These are phyloP conservation scores for Mycalesis mineus DNA, from an alignment of 2,888 invertebrate genomes.

Conservation along the genomic window DNA sequence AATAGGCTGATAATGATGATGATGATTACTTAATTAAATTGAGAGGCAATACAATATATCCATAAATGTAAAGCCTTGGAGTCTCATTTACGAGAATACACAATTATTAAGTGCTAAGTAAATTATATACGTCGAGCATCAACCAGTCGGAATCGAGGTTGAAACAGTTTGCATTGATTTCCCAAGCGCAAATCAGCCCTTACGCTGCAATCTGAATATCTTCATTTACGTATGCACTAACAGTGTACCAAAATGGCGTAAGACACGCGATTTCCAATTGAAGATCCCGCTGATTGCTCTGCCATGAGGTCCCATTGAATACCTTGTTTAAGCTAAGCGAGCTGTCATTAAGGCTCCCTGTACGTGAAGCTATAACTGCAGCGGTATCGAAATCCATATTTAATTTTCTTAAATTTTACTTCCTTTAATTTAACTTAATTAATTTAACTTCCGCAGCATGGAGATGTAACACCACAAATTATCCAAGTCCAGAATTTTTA, in stretches of 20 bases:
- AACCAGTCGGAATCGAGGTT: background rate
- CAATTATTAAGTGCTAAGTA: background rate
- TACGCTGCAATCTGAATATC: conserved; percentile 33
- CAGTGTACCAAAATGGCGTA: conserved; percentile 35
- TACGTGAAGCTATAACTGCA: too few species aligned
- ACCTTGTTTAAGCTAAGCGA: conserved; percentile 53
- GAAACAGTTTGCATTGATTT: conserved; percentile 16
- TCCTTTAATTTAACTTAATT: too few species aligned
- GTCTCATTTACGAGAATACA: background rate
- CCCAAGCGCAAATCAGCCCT: conserved; percentile 24
- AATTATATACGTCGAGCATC: background rate
- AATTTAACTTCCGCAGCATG: too few species aligned
- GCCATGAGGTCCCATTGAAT: conserved; percentile 56
- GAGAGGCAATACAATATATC: too few species aligned
- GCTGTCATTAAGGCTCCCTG: conserved; percentile 59
- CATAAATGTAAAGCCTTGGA: background rate
- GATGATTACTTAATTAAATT: too few species aligned
- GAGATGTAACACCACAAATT: too few species aligned
- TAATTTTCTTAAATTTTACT: too few species aligned
- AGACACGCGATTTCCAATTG: conserved; percentile 61
- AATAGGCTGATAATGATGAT: too few species aligned
- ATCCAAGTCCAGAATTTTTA: too few species aligned
- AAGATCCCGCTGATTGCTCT: conserved; percentile 56
- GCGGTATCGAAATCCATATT: too few species aligned
- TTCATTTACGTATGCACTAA: conserved; percentile 37